Base-by-base conservation (phyloP, 2,113 vertebrate genomes). In the Paramormyrops kingsleyae region DNA sequence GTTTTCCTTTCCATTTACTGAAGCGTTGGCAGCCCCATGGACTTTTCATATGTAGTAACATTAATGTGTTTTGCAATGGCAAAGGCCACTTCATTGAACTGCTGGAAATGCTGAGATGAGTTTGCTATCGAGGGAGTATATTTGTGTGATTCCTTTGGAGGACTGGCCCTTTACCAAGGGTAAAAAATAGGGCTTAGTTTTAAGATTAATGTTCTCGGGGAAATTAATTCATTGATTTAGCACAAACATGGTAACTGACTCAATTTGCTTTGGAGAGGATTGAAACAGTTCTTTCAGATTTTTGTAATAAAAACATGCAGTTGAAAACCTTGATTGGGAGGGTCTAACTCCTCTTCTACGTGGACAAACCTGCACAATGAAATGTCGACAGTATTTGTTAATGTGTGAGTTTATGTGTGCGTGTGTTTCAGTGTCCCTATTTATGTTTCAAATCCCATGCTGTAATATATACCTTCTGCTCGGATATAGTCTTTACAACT, bases 41-140 rank as follows among this genome's bases (percentile, higher is more conserved):
- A 90, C 35, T 90, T 56, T 89, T 89, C 49, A 13, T 89, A 74
- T 83, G 66, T 85, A 53, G 88, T 59, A 89, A 39, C n/a, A 42
- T 90, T 91, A 31, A 88, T 88, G 90, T 88, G 85, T 89, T 91
- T 88, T 77, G 83, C 83, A 92, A 44, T 47, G 80, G 74, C 89
- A 53, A 90, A 90, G 62, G 49, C 19, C 53, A 88, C 62, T 70
- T 86, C 88, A 84, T 88, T 85, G 27, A 44, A 83, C 44, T 84
- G 52, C 47, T 53, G 83, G 66, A 74, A 90, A 90, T 84, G 21
- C 83, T 56, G 87, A 83, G 59, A 39, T 90, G 42, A 66, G 52
- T 83, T 27, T 83, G 88, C 83, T 53, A 90, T 56, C 13, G 77
- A n/a, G 87, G 56, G 17, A 53, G 3, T n/a, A 21, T 19, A 21